Evolutionary conservation across 2,113 vertebrate species (phyloP).

Genomic region (Chaetorhynchus papuensis): DNA sequence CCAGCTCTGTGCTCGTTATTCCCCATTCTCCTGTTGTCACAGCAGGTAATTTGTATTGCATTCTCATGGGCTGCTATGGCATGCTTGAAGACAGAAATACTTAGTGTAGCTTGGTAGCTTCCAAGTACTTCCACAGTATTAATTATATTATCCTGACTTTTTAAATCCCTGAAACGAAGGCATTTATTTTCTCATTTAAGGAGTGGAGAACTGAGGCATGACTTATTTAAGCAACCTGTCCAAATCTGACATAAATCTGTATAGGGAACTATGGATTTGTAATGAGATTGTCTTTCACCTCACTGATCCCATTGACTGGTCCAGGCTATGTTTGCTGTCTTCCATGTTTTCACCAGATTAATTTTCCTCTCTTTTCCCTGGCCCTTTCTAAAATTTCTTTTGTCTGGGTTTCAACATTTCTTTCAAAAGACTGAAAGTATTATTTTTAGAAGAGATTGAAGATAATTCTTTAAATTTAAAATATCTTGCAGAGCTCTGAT

Average conservation of each 20-base stretch:
- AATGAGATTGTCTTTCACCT: conserved; percentile 14
- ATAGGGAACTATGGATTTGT: neutral
- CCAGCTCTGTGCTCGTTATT: neutral
- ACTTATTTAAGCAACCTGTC: neutral
- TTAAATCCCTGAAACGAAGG: neutral
- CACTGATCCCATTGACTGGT: neutral
- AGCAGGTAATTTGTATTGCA: neutral
- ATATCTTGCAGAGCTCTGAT: neutral
- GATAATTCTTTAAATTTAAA: neutral
- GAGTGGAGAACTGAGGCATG: neutral
- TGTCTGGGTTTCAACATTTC: neutral
- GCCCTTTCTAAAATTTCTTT: neutral
- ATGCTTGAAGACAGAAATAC: neutral
- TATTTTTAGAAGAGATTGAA: conserved; percentile 2
- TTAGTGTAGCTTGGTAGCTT: neutral
- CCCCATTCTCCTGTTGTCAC: neutral
- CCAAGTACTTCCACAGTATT: neutral
- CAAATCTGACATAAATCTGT: conserved; percentile 2
- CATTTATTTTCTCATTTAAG: conserved; percentile 8
- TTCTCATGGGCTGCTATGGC: neutral
- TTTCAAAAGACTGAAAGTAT: neutral
- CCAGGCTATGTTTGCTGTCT: neutral
- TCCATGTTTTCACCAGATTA: neutral
- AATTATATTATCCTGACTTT: neutral
- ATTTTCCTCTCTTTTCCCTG: neutral